These are phyloP conservation scores for Ligdia adustata DNA, from an alignment of 2,888 invertebrate genomes.

Conservation along the genomic window DNA sequence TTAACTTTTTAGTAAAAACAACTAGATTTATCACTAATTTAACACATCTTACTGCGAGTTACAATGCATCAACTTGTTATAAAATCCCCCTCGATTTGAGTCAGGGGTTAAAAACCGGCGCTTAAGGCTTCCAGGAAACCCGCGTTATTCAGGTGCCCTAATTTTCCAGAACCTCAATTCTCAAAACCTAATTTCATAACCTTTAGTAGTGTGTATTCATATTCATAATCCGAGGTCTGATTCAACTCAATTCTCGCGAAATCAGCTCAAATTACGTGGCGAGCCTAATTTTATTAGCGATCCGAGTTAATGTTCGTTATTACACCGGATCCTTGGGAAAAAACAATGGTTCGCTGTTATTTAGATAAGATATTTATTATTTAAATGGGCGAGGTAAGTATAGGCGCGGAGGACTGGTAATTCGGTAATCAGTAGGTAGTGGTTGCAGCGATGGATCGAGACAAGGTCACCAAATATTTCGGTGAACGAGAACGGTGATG, in stretches of 20 bases:
- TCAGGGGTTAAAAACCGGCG: too few species aligned
- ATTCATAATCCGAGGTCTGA: constrained; percentile 61
- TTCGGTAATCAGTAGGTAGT: constrained; percentile 80
- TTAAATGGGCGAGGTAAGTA: constrained; percentile 80
- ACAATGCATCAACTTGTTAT: too few species aligned
- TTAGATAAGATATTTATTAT: constrained; percentile 83
- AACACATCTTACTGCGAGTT: too few species aligned
- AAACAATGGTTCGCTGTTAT: constrained; percentile 70
- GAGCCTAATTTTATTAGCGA: constrained; percentile 80
- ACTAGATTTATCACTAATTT: too few species aligned
- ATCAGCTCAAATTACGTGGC: constrained; percentile 75
- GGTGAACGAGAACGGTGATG: constrained; percentile 36
- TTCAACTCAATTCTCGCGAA: constrained; percentile 72
- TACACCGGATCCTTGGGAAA: constrained; percentile 62
- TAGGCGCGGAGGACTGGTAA: constrained; percentile 74
- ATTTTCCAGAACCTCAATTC: constrained; percentile 37
- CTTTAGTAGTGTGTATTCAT: constrained; percentile 34
- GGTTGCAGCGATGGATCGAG: constrained; percentile 51
- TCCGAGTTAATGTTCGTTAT: constrained; percentile 75
- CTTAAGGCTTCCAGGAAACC: constrained; percentile 18
- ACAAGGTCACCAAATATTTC: constrained; percentile 77
- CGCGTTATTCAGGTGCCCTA: background rate
- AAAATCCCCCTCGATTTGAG: too few species aligned
- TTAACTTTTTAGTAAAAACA: too few species aligned
- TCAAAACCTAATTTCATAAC: constrained; percentile 52